Evolutionary conservation across 2,888 invertebrate species (phyloP).

Genomic region (Pogonocherus hispidulus): DNA sequence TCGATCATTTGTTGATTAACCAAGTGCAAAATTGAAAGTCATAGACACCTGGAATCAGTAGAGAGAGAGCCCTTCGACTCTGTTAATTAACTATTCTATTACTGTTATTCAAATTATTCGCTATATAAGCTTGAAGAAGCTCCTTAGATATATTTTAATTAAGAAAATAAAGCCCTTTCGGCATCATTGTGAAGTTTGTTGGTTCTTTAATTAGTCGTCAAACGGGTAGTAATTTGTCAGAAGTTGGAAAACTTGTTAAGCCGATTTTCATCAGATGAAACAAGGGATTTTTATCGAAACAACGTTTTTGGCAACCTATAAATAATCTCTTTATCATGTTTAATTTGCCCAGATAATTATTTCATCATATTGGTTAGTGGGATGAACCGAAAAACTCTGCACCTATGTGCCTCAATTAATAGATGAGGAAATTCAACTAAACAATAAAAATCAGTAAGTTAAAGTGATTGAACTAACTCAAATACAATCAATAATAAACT

Average conservation of each 20-base stretch:
- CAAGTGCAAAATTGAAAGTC: constrained; percentile 65
- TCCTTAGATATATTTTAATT: constrained; percentile 21
- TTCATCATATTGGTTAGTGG: too few relatives aligned
- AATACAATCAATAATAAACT: too few relatives aligned
- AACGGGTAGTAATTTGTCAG: not conserved
- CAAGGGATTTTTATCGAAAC: not conserved
- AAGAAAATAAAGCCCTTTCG: constrained; percentile 15
- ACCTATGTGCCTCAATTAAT: too few relatives aligned
- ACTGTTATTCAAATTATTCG: constrained; percentile 15
- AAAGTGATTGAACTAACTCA: too few relatives aligned
- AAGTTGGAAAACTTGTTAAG: not conserved
- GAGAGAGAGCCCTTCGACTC: constrained; percentile 45
- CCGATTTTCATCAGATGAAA: not conserved
- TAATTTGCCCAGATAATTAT: too few relatives aligned
- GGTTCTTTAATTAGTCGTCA: constrained; percentile 9
- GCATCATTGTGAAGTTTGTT: constrained; percentile 4
- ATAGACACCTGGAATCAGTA: constrained; percentile 58
- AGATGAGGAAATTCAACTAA: too few relatives aligned
- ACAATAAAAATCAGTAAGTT: too few relatives aligned
- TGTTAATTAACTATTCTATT: constrained; percentile 48
- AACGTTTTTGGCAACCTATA: not conserved
- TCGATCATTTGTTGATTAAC: constrained; percentile 58
- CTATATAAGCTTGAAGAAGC: not conserved
- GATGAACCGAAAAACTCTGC: too few relatives aligned
- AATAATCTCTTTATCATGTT: too few relatives aligned